phyloP scores from a whole-genome alignment of 2,888 invertebrate species.

The Emmelina monodactyla region DNA sequence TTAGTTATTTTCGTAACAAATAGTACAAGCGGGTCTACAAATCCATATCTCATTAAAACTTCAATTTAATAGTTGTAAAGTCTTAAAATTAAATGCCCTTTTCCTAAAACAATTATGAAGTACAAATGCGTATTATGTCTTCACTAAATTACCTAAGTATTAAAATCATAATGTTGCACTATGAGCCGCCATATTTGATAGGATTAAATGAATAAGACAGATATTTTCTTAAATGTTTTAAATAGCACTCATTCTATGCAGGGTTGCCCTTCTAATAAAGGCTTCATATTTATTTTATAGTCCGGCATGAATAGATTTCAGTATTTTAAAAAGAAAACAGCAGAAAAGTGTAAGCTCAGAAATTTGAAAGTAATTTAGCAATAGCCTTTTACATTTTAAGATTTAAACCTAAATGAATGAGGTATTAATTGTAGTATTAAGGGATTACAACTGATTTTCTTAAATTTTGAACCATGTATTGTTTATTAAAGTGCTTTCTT shows the following conservation, averaged over 20 bases:
- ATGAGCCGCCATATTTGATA: background rate
- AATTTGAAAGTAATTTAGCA: too few relatives aligned
- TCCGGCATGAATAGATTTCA: conserved; percentile 29
- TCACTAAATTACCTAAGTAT: conserved; percentile 9
- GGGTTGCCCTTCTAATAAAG: conserved; percentile 31
- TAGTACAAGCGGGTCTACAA: too few relatives aligned
- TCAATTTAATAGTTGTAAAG: too few relatives aligned
- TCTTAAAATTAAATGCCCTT: too few relatives aligned
- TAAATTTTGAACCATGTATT: too few relatives aligned
- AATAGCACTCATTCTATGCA: conserved; percentile 38
- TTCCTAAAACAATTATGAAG: conserved; percentile 35
- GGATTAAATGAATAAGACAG: conserved; percentile 7
- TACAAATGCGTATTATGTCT: conserved; percentile 32
- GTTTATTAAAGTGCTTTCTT: too few relatives aligned
- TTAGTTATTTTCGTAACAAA: too few relatives aligned
- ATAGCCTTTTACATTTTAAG: too few relatives aligned
- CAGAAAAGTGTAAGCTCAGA: background rate
- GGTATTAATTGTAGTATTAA: too few relatives aligned
- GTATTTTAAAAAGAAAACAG: conserved; percentile 17
- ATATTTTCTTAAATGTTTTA: background rate
- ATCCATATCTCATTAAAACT: too few relatives aligned
- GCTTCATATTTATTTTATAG: background rate
- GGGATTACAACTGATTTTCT: too few relatives aligned
- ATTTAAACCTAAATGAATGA: too few relatives aligned
- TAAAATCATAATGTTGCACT: background rate